Percentiles rank a stretch among this genome's conserved stretches.
Evolutionary conservation across 2,797 vertebrate genomes (phyloP).

Genomic region (Alfaro cultratus): DNA sequence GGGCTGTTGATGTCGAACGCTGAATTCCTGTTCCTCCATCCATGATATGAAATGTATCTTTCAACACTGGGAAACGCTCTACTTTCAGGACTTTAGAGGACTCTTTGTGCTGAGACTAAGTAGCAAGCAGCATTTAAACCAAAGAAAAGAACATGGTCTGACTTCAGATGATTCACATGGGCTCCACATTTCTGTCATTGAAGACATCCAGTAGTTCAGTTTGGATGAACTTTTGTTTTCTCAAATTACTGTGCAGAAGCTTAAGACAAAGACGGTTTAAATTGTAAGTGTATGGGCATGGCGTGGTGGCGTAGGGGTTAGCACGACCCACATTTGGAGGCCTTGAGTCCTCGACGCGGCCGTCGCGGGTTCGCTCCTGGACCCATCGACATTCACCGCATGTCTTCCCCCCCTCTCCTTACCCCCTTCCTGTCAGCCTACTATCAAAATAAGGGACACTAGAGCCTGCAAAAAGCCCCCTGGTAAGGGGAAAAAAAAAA

Average conservation of each 20-base stretch:
- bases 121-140: not conserved
- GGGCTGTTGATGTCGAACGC: not conserved
- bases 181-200: not conserved
- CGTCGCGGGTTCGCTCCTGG: too few relatives aligned
- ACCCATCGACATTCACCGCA: too few relatives aligned
- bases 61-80: not conserved
- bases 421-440: too few relatives aligned
- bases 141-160: not conserved
- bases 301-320: too few relatives aligned
- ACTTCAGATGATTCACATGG: not conserved
- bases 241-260: not conserved
- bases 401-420: too few relatives aligned
- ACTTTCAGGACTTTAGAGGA: not conserved
- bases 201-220: not conserved
- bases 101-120: not conserved
- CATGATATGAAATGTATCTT: not conserved
- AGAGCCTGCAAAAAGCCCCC: too few relatives aligned
- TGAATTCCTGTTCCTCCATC: not conserved
- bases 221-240: not conserved
- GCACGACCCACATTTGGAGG: too few relatives aligned
- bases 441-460: too few relatives aligned
- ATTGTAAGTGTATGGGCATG: not conserved
- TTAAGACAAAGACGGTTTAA: not conserved
- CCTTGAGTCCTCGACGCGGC: too few relatives aligned
- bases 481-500: too few relatives aligned